Conservation (phyloP, 37 sponge, comb jelly and placozoan genomes). For the Petrosia ficiformis region DNA sequence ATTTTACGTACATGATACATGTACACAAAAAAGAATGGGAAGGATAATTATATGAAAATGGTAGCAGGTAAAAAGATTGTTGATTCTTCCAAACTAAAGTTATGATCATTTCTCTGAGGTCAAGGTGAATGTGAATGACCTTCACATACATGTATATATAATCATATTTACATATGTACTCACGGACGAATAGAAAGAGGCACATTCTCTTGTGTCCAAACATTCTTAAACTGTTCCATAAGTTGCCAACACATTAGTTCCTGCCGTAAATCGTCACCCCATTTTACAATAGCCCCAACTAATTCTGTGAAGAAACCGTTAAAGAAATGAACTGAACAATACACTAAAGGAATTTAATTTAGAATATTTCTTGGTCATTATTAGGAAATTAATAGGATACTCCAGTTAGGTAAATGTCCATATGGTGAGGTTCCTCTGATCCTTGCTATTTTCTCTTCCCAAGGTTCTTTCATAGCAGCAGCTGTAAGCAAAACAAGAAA, state of each 20-base stretch:
- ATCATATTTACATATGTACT: slow-evolving; percentile 25
- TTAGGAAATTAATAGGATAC: slow-evolving; percentile 46
- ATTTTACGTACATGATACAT: too few species aligned
- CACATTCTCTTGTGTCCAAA: slow-evolving; percentile 86
- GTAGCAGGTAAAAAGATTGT: too few species aligned
- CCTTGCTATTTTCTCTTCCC: slow-evolving; percentile 79
- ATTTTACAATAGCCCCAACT: slow-evolving; percentile 87
- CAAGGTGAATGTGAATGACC: background rate
- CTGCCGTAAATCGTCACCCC: slow-evolving; percentile 95
- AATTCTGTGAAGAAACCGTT: slow-evolving; percentile 50
- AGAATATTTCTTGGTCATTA: background rate
- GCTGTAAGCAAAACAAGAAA: background rate
- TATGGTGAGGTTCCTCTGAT: slow-evolving; percentile 84
- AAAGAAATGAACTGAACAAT: background rate
- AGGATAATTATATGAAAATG: too few species aligned
- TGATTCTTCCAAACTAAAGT: slow-evolving; percentile 30
- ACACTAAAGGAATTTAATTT: background rate
- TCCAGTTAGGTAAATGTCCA: slow-evolving; percentile 92
- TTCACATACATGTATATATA: too few species aligned
- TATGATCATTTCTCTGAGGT: background rate
- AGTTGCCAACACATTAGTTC: slow-evolving; percentile 88
- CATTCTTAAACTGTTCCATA: slow-evolving; percentile 81
- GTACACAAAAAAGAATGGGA: too few species aligned
- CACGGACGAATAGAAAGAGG: slow-evolving; percentile 81
- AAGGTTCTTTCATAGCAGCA: slow-evolving; percentile 91